phyloP scores from a whole-genome alignment of 2,888 invertebrate genomes.

The Heliconius charithonia region DNA sequence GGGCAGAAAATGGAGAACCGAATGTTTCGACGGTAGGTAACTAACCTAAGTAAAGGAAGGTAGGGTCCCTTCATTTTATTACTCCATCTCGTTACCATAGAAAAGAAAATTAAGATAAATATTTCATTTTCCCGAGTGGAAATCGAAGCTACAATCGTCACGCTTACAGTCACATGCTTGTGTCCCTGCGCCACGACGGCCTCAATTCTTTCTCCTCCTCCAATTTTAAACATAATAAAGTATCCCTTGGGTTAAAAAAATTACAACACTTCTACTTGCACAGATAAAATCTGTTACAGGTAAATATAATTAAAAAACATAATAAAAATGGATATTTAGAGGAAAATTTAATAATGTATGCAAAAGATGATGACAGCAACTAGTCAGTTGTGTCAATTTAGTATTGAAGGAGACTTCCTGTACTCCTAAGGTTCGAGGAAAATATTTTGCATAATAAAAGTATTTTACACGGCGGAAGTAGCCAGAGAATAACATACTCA shows the following conservation, averaged over 20 bases:
- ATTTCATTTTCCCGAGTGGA: no score
- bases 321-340: not conserved
- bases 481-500: no score
- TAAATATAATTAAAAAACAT: not conserved
- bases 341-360: conserved; percentile 3
- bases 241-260: no score
- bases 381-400: not conserved
- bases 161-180: not conserved
- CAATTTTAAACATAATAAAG: not conserved
- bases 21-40: no score
- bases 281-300: not conserved
- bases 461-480: not conserved
- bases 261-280: not conserved
- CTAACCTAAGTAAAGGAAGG: no score
- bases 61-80: no score
- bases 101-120: no score
- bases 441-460: not conserved
- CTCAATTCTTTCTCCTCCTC: no score
- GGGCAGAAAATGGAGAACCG: no score
- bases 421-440: conserved; percentile 11
- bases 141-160: no score
- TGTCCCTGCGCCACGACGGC: not conserved
- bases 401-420: conserved; percentile 4
- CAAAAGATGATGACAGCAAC: not conserved
- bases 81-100: no score